Evolutionary conservation across 2,888 invertebrate species (phyloP), one percentile per base, ranked within the genome.

Genomic region (Caenorhabditis angaria): DNA sequence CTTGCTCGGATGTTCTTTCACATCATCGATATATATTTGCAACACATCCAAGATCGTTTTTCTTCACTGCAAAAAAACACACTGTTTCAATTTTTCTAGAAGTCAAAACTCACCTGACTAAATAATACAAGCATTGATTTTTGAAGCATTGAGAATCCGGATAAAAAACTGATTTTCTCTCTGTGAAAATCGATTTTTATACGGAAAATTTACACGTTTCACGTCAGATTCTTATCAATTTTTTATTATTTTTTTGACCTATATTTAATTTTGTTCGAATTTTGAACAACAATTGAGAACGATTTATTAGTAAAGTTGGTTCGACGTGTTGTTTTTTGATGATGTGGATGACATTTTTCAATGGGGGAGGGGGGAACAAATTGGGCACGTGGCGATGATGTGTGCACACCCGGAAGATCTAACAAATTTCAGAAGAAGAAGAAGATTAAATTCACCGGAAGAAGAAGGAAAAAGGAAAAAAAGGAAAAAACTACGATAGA

Each of bases 221-320:
- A 10, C 35, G 14, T 35, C 8, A 35, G 8, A 35, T 10, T 35
- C 14, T 35, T 35, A 10, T 35, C 8, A 14, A 10, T 35, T 35
- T 35, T 35, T 14, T 35, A 10, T 35, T 35, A 10, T 35, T 35
- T 35, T 35, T 35, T 35, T 35, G 8, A 14, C 14, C 35, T 35
- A 14, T 10, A 6, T 35, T 35, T 35, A 14, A 35, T 48, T 48
- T 18, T 10, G 10, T 32, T 32, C 32, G 5, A 32, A 41, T 10
- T n/a, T 18, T 18, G 41, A 71, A 63, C 48, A 71, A 71, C 71
- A 71, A 66, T 71, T 71, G 60, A 66, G 71, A 71, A 71, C 71
- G 66, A 71, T 71, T 71, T 71, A 71, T 71, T 71, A 24, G 58
- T 62, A n/a, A n/a, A n/a, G n/a, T n/a, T n/a, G 60, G 65, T 70